phyloP scores from a whole-genome alignment of 2,888 invertebrate species.

The Rhynchonema sp. region DNA sequence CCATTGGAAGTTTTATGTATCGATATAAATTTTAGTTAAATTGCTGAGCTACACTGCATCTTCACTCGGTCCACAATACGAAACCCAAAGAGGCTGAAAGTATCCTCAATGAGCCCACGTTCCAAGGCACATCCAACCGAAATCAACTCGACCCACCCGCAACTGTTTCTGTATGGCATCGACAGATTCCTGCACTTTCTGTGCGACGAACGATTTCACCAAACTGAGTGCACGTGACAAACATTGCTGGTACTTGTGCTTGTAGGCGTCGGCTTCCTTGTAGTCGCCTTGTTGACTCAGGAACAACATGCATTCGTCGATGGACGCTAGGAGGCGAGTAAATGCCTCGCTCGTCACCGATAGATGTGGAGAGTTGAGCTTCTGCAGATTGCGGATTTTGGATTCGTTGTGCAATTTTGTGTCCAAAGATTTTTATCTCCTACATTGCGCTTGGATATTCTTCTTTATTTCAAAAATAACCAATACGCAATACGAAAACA shows the following conservation, averaged over 20 bases:
- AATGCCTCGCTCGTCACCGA: conserved; percentile 30
- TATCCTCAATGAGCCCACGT: too few species aligned
- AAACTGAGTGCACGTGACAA: conserved; percentile 56
- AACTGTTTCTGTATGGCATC: conserved; percentile 41
- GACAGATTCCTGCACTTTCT: conserved; percentile 55
- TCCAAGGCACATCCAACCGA: too few species aligned
- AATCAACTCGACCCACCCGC: not conserved
- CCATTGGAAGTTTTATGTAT: too few species aligned
- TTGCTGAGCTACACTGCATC: too few species aligned
- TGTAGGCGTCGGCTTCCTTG: conserved; percentile 62
- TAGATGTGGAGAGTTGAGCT: conserved; percentile 9
- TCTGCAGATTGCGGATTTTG: conserved; percentile 1
- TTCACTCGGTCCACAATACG: too few species aligned
- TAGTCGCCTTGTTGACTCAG: conserved; percentile 42
- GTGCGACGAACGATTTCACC: conserved; percentile 56
- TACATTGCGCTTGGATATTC: too few species aligned
- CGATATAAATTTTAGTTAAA: too few species aligned
- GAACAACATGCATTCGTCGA: conserved; percentile 31
- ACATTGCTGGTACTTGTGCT: conserved; percentile 43
- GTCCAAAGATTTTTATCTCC: too few species aligned
- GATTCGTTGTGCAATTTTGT: too few species aligned
- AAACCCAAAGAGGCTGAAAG: too few species aligned
- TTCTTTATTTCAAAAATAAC: too few species aligned
- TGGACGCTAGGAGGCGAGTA: conserved; percentile 28
- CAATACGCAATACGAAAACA: too few species aligned